phyloP scores from a whole-genome alignment of 2,113 vertebrate genomes.

The Cricetomys ansorgei region DNA sequence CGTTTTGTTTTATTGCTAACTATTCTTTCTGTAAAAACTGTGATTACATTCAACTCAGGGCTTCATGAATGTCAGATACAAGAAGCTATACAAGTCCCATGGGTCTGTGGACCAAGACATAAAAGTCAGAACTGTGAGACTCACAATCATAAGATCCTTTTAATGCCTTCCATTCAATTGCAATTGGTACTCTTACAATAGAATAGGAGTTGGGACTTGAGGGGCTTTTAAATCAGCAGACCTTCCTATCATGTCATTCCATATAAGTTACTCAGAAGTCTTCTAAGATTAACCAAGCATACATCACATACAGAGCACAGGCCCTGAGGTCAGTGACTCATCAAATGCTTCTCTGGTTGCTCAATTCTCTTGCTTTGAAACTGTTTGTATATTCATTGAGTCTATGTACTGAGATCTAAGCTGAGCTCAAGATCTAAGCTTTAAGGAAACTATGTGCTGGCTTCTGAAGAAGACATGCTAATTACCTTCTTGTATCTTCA shows the following conservation, averaged over 20 bases:
- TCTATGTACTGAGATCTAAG: background rate
- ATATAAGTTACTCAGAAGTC: background rate
- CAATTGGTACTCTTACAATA: background rate
- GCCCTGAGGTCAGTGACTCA: background rate
- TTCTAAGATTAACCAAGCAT: background rate
- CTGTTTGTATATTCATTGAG: background rate
- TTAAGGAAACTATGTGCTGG: background rate
- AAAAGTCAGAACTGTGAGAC: conserved; percentile 9
- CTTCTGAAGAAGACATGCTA: background rate
- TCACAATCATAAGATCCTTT: background rate
- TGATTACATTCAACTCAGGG: background rate
- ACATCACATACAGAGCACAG: background rate
- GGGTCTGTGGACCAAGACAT: background rate
- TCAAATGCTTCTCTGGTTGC: background rate
- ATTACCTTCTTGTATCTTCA: background rate
- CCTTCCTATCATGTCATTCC: conserved; percentile 31
- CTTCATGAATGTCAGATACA: background rate
- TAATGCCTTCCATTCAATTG: background rate
- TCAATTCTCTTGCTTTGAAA: background rate
- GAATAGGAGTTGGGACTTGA: background rate
- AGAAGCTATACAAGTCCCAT: background rate
- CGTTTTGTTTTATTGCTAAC: background rate
- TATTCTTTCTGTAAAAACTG: background rate
- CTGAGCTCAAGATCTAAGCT: background rate
- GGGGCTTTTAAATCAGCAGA: background rate